These are phyloP conservation scores for Pachycephus smyrnensis DNA, from an alignment of 2,888 invertebrate genomes.

Conservation along the genomic window DNA sequence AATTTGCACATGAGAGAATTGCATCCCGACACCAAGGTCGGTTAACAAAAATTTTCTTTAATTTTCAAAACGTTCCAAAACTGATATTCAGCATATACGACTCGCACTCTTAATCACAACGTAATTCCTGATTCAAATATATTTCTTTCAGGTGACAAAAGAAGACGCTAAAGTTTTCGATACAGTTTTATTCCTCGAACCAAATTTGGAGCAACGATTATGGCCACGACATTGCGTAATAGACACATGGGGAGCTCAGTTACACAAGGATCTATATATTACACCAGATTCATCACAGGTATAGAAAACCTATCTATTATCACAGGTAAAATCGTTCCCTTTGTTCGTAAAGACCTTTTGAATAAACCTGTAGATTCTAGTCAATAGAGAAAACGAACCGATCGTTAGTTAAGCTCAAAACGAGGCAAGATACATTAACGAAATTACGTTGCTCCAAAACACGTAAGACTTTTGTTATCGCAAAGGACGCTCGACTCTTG, in stretches of 20 bases:
- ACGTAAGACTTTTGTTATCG: no score
- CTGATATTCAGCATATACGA: neutral
- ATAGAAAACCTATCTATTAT: constrained; percentile 13
- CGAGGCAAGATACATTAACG: no score
- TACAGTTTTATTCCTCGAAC: constrained; percentile 88
- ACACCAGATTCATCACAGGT: constrained; percentile 78
- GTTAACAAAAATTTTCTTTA: neutral
- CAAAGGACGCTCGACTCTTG: no score
- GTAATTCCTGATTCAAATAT: constrained; percentile 5
- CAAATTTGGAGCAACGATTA: constrained; percentile 85
- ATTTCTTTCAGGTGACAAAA: constrained; percentile 42
- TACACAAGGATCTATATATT: constrained; percentile 88
- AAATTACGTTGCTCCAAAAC: no score
- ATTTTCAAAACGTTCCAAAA: constrained; percentile 9
- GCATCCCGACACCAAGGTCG: constrained; percentile 70
- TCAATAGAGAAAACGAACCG: neutral
- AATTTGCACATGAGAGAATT: constrained; percentile 84
- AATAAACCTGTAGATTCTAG: neutral
- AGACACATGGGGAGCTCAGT: constrained; percentile 91
- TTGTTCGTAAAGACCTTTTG: neutral
- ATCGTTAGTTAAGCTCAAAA: neutral
- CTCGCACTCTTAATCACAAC: neutral
- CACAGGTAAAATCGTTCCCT: neutral
- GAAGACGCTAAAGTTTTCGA: constrained; percentile 86
- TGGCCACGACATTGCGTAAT: constrained; percentile 97